A percentile compares a stretch with the other conserved stretches of the same genome.
These are phyloP conservation scores for Campoplex capitator DNA, from an alignment of 2,888 invertebrate genomes.

Conservation along the genomic window DNA sequence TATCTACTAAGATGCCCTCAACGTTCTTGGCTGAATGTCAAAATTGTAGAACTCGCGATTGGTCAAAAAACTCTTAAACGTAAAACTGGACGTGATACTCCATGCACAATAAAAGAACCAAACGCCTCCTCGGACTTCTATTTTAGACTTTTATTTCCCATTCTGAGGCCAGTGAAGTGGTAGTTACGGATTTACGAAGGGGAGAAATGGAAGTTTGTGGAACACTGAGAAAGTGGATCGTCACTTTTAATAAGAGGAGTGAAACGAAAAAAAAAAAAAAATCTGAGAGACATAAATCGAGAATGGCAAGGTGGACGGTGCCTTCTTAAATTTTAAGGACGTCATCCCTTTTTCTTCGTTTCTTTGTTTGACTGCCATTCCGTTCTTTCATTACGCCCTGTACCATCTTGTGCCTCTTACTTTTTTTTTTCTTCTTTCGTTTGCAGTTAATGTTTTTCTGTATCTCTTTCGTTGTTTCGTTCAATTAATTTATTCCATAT, in stretches of 20 bases:
- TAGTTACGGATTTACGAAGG: constrained; percentile 52
- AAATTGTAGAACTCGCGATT: not conserved
- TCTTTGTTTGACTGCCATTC: not conserved
- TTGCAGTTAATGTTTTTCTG: not conserved
- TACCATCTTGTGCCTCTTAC: not conserved
- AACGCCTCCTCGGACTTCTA: not conserved
- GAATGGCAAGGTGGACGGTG: constrained; percentile 24
- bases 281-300: constrained; percentile 11
- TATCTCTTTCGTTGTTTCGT: constrained; percentile 14
- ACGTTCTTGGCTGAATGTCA: not conserved
- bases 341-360: not conserved
- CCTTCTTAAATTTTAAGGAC: constrained; percentile 57
- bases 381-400: not conserved
- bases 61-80: not conserved
- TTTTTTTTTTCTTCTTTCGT: not conserved
- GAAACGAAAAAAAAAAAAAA: constrained; percentile 13
- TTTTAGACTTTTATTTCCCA: not conserved
- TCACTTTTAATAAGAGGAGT: constrained; percentile 55
- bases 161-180: constrained; percentile 3
- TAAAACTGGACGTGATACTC: constrained; percentile 14
- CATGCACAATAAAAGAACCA: constrained; percentile 6
- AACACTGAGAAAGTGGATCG: constrained; percentile 50
- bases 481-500: constrained; percentile 25
- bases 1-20: not conserved
- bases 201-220: constrained; percentile 33